Percentiles rank a stretch among this genome's conserved stretches.
Evolutionary conservation across 23 tunicate species (phyloP).

Genomic region (Halocynthia roretzi): DNA sequence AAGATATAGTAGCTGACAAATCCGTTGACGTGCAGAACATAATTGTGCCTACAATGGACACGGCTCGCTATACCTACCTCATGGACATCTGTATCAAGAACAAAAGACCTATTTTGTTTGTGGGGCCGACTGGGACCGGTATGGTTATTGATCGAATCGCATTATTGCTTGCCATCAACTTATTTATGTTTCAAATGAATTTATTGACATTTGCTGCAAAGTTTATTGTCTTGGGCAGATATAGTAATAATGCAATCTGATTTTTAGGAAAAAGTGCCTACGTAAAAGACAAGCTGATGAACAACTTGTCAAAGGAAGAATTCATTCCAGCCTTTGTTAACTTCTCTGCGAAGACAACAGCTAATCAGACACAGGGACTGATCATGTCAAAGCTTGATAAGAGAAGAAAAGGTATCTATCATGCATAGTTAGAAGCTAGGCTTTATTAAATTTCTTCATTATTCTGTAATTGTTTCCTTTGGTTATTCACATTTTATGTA

Average conservation of each 20-base stretch:
- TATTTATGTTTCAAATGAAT: not conserved
- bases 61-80: constrained; percentile 84
- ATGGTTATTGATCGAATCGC: too few relatives aligned
- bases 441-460: too few relatives aligned
- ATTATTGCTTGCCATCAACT: too few relatives aligned
- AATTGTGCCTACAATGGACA: constrained; percentile 99
- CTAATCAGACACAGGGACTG: constrained; percentile 93
- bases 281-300: constrained; percentile 95
- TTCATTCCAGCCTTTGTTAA: constrained; percentile 86
- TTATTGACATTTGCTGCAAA: not conserved
- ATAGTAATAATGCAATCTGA: not conserved
- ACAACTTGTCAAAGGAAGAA: constrained; percentile 87
- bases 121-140: constrained; percentile 99
- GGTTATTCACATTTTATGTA: too few relatives aligned
- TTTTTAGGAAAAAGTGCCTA: constrained; percentile 88
- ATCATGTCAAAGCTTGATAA: constrained; percentile 96
- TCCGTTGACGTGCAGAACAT: constrained; percentile 60
- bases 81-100: constrained; percentile 87
- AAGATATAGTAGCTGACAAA: constrained; percentile 57
- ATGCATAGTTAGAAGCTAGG: too few relatives aligned
- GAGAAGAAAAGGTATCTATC: constrained; percentile 73
- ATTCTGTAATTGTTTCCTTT: too few relatives aligned
- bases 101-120: constrained; percentile 77
- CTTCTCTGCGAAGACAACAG: constrained; percentile 97
- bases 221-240: not conserved